phyloP scores from a whole-genome alignment of 2,888 invertebrate species.

The Drosophila subsilvestris region DNA sequence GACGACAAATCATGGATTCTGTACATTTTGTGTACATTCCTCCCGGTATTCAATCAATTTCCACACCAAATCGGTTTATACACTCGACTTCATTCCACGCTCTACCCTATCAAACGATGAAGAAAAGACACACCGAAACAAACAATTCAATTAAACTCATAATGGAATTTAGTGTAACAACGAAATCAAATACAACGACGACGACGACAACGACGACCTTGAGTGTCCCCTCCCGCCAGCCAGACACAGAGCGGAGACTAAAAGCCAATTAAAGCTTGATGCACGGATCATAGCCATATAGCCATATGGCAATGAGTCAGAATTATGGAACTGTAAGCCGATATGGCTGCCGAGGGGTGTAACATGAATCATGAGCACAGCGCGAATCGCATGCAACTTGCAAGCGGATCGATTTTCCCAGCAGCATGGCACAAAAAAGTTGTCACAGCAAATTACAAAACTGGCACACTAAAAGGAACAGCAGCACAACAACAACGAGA shows the following conservation, averaged over 20 bases:
- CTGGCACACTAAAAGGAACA: constrained; percentile 24
- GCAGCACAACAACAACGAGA: constrained; percentile 5
- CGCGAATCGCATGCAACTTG: constrained; percentile 8
- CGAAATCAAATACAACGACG: neutral
- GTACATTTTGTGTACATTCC: neutral
- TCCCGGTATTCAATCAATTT: constrained; percentile 14
- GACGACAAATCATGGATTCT: constrained; percentile 7
- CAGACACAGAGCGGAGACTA: constrained; percentile 26
- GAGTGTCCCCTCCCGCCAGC: neutral
- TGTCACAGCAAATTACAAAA: constrained; percentile 58
- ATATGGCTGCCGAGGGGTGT: constrained; percentile 26
- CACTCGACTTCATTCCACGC: neutral
- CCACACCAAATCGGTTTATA: neutral
- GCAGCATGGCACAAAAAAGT: constrained; percentile 31
- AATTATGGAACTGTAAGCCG: constrained; percentile 28
- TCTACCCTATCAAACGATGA: neutral
- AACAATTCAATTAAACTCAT: constrained; percentile 51
- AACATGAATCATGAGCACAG: constrained; percentile 49
- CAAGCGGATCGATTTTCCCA: constrained; percentile 55
- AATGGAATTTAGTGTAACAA: constrained; percentile 47
- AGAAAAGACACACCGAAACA: constrained; percentile 20
- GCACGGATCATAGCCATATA: constrained; percentile 41
- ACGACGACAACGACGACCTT: constrained; percentile 33
- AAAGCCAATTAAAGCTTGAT: constrained; percentile 68
- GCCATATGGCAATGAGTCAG: constrained; percentile 69